These are phyloP conservation scores for Brachionus angularis DNA, from an alignment of 1,140 invertebrate genomes.

Conservation along the genomic window DNA sequence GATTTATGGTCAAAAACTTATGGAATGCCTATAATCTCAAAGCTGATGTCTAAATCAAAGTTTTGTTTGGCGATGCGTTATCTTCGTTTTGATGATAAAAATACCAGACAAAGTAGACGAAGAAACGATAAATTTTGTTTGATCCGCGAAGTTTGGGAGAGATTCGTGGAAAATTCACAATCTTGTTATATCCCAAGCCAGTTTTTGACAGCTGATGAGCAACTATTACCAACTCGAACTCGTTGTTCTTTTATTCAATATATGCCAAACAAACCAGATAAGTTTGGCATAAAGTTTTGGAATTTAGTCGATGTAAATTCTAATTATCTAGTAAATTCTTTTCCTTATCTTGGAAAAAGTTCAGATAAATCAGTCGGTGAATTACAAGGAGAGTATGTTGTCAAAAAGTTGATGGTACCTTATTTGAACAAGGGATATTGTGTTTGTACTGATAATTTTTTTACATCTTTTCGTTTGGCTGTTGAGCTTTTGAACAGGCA, in stretches of 20 bases:
- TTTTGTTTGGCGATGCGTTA: constrained; percentile 39
- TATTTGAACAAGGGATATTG: constrained; percentile 8
- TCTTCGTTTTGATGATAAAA: constrained; percentile 44
- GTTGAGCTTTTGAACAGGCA: constrained; percentile 33
- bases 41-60: constrained; percentile 14
- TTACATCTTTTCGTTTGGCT: constrained; percentile 25
- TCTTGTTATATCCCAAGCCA: constrained; percentile 42
- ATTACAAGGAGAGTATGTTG: constrained; percentile 24
- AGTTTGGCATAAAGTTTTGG: constrained; percentile 46
- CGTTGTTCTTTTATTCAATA: constrained; percentile 44
- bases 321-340: constrained; percentile 44
- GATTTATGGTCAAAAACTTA: not conserved
- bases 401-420: constrained; percentile 30
- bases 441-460: constrained; percentile 45
- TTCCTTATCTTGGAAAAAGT: constrained; percentile 44
- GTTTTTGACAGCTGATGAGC: constrained; percentile 45
- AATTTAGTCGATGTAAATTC: constrained; percentile 21
- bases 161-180: constrained; percentile 45
- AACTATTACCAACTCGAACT: constrained; percentile 42
- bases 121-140: constrained; percentile 44
- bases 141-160: constrained; percentile 43
- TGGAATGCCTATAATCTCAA: constrained; percentile 1
- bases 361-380: not conserved
- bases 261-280: constrained; percentile 46
- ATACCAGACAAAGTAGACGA: not conserved